These are phyloP conservation scores for Pogonomyrmex barbatus DNA, from an alignment of 1,140 invertebrate genomes.

Conservation along the genomic window DNA sequence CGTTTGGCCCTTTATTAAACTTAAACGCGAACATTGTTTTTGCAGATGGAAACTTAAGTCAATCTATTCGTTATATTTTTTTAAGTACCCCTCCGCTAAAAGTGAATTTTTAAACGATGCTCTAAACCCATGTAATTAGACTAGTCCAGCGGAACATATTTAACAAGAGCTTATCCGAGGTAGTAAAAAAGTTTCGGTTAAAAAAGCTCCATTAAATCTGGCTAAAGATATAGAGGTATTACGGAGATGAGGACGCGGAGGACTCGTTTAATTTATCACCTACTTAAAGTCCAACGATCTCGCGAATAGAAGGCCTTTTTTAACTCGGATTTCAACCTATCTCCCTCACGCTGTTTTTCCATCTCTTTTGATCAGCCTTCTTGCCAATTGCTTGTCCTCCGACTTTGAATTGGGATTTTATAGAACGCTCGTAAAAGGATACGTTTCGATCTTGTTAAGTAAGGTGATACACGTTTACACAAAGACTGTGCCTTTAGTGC, in stretches of 20 bases:
- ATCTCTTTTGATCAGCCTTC: slow-evolving; percentile 20
- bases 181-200: slow-evolving; percentile 78
- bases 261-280: slow-evolving; percentile 83
- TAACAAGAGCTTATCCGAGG: slow-evolving; percentile 77
- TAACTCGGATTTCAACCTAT: slow-evolving; percentile 75
- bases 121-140: slow-evolving; percentile 75
- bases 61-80: background rate
- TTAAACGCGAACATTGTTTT: background rate
- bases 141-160: slow-evolving; percentile 72
- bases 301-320: slow-evolving; percentile 72
- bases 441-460: slow-evolving; percentile 56
- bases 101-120: slow-evolving; percentile 57
- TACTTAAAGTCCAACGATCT: slow-evolving; percentile 79
- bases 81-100: background rate
- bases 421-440: slow-evolving; percentile 59
- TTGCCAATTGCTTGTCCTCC: slow-evolving; percentile 72
- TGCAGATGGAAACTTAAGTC: background rate
- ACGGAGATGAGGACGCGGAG: slow-evolving; percentile 56
- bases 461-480: slow-evolving; percentile 23
- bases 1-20: background rate
- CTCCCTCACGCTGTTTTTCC: slow-evolving; percentile 11
- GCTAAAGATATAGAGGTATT: slow-evolving; percentile 74
- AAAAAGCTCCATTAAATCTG: slow-evolving; percentile 82
- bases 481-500: background rate
- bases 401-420: slow-evolving; percentile 70